These are phyloP conservation scores for Reticulitermes speratus DNA, from an alignment of 1,140 invertebrate species.

Conservation along the genomic window DNA sequence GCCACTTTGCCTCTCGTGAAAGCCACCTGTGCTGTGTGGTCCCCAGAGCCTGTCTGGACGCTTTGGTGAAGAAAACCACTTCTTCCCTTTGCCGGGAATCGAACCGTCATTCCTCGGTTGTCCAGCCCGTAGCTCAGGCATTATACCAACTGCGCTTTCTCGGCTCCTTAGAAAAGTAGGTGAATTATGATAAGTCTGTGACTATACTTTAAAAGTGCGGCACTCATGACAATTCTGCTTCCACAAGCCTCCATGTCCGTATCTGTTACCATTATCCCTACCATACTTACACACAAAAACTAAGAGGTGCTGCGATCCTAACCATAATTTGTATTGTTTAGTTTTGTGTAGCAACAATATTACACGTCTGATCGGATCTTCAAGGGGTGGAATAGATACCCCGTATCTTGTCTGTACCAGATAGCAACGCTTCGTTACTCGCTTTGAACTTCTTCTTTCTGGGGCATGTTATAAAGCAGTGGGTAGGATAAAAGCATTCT, in stretches of 20 bases:
- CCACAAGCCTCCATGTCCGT: not conserved
- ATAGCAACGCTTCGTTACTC: not conserved
- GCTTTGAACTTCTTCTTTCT: not conserved
- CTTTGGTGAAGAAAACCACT: no score
- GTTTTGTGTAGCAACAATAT: not conserved
- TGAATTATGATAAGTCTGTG: not conserved
- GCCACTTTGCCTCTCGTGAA: no score
- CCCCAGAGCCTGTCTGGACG: no score
- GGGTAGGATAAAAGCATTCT: not conserved
- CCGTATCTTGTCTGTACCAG: not conserved
- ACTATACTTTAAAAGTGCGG: not conserved
- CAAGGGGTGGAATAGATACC: not conserved
- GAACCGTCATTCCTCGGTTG: no score
- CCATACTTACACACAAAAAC: not conserved
- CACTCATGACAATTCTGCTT: not conserved
- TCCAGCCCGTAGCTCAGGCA: no score
- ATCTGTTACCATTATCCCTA: not conserved
- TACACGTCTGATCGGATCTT: conserved; percentile 7
- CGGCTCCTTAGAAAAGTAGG: no score
- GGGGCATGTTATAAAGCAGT: not conserved
- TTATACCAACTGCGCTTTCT: no score
- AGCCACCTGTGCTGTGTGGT: no score
- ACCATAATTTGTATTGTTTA: conserved; percentile 15
- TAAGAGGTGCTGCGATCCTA: not conserved
- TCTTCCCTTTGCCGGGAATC: no score